These are phyloP conservation scores for Araneus ventricosus DNA, from an alignment of 1,140 invertebrate species.

Conservation along the genomic window DNA sequence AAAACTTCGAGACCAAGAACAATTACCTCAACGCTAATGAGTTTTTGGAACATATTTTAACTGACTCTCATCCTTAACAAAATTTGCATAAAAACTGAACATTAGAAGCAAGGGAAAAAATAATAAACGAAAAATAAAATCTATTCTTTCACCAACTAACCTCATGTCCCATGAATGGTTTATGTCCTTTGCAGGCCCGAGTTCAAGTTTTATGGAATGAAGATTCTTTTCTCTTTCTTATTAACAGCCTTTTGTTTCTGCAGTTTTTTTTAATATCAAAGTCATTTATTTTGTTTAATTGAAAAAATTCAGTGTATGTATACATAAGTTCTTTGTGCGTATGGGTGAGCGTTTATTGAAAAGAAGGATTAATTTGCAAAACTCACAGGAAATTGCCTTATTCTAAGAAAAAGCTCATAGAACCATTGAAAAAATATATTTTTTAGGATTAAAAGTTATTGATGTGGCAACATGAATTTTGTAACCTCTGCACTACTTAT, in stretches of 20 bases:
- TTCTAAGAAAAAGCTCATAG: too few relatives aligned
- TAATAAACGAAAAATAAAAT: slow-evolving; percentile 11
- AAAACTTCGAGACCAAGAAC: slow-evolving; percentile 18
- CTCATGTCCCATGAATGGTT: slow-evolving; percentile 22
- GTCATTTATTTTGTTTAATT: slow-evolving; percentile 15
- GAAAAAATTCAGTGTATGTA: background rate
- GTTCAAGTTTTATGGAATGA: slow-evolving; percentile 18
- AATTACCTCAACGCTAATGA: slow-evolving; percentile 51
- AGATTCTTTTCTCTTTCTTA: slow-evolving; percentile 13
- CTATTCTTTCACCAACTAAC: slow-evolving; percentile 11
- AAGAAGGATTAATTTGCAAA: too few relatives aligned
- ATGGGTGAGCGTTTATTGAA: too few relatives aligned
- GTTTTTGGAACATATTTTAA: slow-evolving; percentile 62
- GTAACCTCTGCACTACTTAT: too few relatives aligned
- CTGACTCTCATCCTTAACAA: slow-evolving; percentile 26
- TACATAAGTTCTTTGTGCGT: too few relatives aligned
- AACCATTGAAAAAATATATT: too few relatives aligned
- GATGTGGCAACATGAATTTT: too few relatives aligned
- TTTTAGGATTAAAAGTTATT: too few relatives aligned
- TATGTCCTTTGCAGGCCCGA: slow-evolving; percentile 18
- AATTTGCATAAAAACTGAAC: slow-evolving; percentile 42
- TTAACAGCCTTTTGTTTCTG: background rate
- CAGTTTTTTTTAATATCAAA: background rate
- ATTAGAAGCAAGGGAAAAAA: background rate
- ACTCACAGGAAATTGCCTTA: too few relatives aligned